A percentile compares a stretch with the other conserved stretches of the same genome.
Conservation (phyloP, 2,888 invertebrate genomes). For the Criorhina ranunculi region DNA sequence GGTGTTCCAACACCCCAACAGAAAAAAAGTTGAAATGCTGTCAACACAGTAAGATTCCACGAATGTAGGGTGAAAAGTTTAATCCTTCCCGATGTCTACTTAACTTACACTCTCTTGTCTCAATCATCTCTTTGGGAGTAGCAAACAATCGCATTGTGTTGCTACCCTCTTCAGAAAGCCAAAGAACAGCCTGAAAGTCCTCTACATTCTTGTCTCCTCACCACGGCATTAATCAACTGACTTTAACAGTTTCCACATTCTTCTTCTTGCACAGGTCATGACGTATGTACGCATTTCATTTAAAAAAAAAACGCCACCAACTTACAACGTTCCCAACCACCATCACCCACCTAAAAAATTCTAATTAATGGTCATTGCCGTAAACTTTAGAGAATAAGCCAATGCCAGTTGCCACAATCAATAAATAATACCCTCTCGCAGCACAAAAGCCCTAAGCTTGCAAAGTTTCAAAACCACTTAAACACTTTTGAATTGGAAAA, state of each 20-base stretch:
- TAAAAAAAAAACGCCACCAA: neutral
- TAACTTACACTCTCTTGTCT: too few species aligned
- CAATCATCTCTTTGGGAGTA: too few species aligned
- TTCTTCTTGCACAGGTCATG: constrained; percentile 27
- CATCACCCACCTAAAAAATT: neutral
- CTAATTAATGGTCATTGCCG: constrained; percentile 68
- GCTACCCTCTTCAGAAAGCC: too few species aligned
- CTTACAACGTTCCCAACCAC: constrained; percentile 1
- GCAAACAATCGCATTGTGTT: too few species aligned
- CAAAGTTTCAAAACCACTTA: constrained; percentile 19
- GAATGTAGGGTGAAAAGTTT: too few species aligned
- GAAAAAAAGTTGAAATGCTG: too few species aligned
- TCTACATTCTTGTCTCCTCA: too few species aligned
- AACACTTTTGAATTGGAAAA: constrained; percentile 1
- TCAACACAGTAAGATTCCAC: too few species aligned
- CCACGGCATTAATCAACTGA: constrained; percentile 4
- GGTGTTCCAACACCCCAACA: too few species aligned
- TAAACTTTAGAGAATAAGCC: constrained; percentile 49
- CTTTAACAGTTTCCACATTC: neutral
- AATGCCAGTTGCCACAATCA: constrained; percentile 57
- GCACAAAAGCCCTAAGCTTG: constrained; percentile 2
- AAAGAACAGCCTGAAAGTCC: too few species aligned
- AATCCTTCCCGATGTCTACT: too few species aligned
- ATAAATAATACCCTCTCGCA: constrained; percentile 33
- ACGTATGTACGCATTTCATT: constrained; percentile 38